Evolutionary conservation across 1,140 invertebrate genomes (phyloP).

Genomic region (Ips typographus): DNA sequence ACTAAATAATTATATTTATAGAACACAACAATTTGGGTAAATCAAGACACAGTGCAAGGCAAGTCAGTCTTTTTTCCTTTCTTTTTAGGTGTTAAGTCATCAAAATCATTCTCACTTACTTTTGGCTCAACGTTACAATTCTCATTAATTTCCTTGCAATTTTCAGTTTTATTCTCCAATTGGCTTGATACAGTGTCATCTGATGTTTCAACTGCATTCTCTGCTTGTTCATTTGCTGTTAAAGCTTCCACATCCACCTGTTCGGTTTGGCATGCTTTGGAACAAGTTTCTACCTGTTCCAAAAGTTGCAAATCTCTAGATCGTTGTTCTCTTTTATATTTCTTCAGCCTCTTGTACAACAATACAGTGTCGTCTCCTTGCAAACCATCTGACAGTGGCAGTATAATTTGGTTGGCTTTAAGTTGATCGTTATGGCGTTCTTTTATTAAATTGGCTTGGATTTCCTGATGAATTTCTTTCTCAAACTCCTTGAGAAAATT

Average conservation of each 20-base stretch:
- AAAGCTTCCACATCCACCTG: not conserved
- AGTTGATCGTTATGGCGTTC: not conserved
- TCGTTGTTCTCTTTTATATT: not conserved
- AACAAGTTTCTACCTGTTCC: not conserved
- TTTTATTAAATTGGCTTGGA: slow-evolving; percentile 2
- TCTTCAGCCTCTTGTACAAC: not conserved
- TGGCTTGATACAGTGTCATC: no score
- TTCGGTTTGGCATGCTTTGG: slow-evolving; percentile 6
- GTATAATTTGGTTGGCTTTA: not conserved
- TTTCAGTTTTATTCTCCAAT: no score
- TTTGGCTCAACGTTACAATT: no score
- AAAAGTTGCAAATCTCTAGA: no score
- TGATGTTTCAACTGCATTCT: no score
- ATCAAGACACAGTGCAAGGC: no score
- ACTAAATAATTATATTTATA: no score
- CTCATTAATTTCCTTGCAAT: no score
- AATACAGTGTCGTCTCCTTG: not conserved
- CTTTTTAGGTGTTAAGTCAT: no score
- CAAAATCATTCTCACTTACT: not conserved
- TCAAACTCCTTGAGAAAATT: slow-evolving; percentile 6
- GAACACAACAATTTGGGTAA: no score
- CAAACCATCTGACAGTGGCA: not conserved
- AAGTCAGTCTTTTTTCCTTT: no score
- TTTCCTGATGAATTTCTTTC: slow-evolving; percentile 6
- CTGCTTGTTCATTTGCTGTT: no score